These are phyloP conservation scores for Notiomystis cincta DNA, from an alignment of 2,113 vertebrate genomes.

Conservation along the genomic window DNA sequence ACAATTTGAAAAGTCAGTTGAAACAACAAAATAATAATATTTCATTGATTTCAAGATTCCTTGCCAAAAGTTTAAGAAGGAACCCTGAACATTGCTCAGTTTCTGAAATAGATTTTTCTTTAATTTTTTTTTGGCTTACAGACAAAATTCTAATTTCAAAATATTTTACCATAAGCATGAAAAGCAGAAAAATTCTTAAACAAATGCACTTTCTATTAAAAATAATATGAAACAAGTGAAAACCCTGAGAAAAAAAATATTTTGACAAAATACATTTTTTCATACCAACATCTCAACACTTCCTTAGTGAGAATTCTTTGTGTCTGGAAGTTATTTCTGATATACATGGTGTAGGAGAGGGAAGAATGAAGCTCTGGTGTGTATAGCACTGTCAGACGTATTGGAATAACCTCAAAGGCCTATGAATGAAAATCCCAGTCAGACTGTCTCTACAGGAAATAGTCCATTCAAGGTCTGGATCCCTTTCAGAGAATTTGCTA, in stretches of 20 bases:
- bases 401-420: conserved; percentile 60
- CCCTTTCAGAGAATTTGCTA: conserved; percentile 53
- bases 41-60: background rate
- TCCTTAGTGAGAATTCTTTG: conserved; percentile 46
- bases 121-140: background rate
- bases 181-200: conserved; percentile 22
- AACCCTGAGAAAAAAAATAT: background rate
- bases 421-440: conserved; percentile 57
- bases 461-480: conserved; percentile 36
- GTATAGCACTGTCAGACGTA: conserved; percentile 37
- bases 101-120: background rate
- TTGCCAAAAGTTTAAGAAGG: background rate
- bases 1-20: background rate
- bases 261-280: background rate
- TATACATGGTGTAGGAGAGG: conserved; percentile 17
- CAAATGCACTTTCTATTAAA: conserved; percentile 21
- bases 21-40: background rate
- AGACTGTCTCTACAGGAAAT: conserved; percentile 55
- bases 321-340: conserved; percentile 51
- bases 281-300: conserved; percentile 45
- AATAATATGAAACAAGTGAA: conserved; percentile 1
- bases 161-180: background rate
- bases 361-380: conserved; percentile 51
- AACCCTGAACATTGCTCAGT: background rate
- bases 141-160: background rate